Evolutionary conservation across 2,888 invertebrate genomes (phyloP).

Genomic region (Ennomos erosarius): DNA sequence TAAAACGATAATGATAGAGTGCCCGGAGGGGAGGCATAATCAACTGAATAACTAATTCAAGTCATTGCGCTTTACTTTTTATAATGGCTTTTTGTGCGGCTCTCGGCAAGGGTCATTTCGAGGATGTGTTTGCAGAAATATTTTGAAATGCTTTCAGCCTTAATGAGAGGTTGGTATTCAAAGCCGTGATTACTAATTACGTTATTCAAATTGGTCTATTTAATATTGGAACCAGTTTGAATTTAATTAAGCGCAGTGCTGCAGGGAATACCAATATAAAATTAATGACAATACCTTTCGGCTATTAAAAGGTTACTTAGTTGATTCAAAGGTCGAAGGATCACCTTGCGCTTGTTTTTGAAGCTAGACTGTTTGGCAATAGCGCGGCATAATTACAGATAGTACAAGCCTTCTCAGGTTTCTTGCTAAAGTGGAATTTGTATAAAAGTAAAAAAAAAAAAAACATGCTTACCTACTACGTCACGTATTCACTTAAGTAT

Average conservation of each 20-base stretch:
- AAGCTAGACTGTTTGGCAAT: conserved; percentile 32
- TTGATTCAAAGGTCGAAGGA: conserved; percentile 50
- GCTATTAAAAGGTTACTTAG: conserved; percentile 50
- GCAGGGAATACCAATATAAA: conserved; percentile 43
- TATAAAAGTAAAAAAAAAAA: too few relatives aligned
- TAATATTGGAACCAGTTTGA: conserved; percentile 38
- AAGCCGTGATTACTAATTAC: conserved; percentile 34
- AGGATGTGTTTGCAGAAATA: conserved; percentile 68
- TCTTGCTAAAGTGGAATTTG: too few relatives aligned
- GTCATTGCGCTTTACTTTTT: conserved; percentile 74
- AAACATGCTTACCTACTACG: too few relatives aligned
- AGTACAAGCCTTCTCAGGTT: background rate
- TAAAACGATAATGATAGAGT: conserved; percentile 83
- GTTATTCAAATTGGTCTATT: conserved; percentile 33
- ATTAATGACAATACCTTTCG: conserved; percentile 46
- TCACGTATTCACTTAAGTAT: too few relatives aligned
- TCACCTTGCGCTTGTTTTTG: conserved; percentile 50
- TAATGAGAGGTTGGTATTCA: conserved; percentile 39
- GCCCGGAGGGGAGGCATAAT: conserved; percentile 75
- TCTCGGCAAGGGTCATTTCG: conserved; percentile 62
- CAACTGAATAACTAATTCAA: conserved; percentile 83
- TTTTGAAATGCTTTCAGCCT: conserved; percentile 52
- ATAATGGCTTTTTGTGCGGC: conserved; percentile 73
- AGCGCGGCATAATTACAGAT: conserved; percentile 10
- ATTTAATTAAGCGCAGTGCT: conserved; percentile 41